phyloP scores from a whole-genome alignment of 2,888 invertebrate species.

The Neelides folsomi region DNA sequence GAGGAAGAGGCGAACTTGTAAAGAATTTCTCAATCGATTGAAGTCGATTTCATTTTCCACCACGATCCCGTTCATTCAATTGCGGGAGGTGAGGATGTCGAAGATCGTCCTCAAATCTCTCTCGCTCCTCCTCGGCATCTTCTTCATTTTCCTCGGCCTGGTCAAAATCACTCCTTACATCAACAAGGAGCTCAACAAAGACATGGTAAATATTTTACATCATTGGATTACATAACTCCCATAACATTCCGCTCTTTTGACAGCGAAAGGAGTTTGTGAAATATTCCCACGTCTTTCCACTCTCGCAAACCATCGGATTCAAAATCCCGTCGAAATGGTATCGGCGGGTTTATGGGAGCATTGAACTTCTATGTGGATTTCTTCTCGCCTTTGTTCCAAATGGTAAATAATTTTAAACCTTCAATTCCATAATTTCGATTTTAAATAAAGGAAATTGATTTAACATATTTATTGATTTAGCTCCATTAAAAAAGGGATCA shows the following conservation, averaged over 20 bases:
- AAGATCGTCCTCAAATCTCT: conserved; percentile 70
- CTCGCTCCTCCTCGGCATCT: conserved; percentile 78
- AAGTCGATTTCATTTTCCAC: too few species aligned
- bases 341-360: conserved; percentile 63
- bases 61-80: too few species aligned
- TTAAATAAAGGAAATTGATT: neutral
- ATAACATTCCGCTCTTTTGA: conserved; percentile 37
- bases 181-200: conserved; percentile 89
- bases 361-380: conserved; percentile 72
- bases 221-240: neutral
- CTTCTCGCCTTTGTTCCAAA: conserved; percentile 69
- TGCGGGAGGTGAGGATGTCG: conserved; percentile 20
- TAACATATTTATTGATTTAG: conserved; percentile 44
- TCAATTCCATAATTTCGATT: neutral
- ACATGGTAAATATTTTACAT: conserved; percentile 59
- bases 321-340: conserved; percentile 89
- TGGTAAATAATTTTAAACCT: conserved; percentile 48
- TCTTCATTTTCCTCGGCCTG: conserved; percentile 87
- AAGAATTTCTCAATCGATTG: too few species aligned
- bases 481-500: conserved; percentile 77
- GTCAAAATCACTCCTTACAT: conserved; percentile 82
- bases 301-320: conserved; percentile 63
- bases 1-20: too few species aligned
- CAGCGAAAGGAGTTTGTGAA: conserved; percentile 89
- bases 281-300: conserved; percentile 86